These are phyloP conservation scores for Pseudomugil gertrudae DNA, from an alignment of 2,797 vertebrate species.

Conservation along the genomic window DNA sequence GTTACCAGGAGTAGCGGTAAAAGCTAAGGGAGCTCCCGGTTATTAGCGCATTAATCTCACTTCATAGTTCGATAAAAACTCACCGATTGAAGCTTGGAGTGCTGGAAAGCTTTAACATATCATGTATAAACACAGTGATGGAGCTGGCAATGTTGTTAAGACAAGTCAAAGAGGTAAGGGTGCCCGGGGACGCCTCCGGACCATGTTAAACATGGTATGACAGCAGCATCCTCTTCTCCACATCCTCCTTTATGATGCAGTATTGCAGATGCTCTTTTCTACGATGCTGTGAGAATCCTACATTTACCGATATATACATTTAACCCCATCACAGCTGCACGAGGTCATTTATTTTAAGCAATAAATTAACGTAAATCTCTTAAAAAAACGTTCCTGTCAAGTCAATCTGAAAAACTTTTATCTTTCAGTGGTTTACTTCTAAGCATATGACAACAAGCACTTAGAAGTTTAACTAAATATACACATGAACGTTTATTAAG, in stretches of 20 bases:
- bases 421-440: background rate
- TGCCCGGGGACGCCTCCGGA: conserved; percentile 12
- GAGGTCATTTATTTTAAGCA: background rate
- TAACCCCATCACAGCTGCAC: background rate
- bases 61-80: background rate
- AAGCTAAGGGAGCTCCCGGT: conserved; percentile 20
- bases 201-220: conserved; percentile 5
- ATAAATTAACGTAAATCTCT: background rate
- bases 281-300: background rate
- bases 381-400: background rate
- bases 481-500: background rate
- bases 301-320: background rate
- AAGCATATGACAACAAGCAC: no score
- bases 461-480: background rate
- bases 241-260: conserved; percentile 17
- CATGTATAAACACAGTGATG: background rate
- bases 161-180: conserved; percentile 15
- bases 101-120: background rate
- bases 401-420: background rate
- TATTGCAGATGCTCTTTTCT: conserved; percentile 1
- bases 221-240: conserved; percentile 25
- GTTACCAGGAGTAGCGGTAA: background rate
- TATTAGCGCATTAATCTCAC: background rate
- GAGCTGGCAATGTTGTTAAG: conserved; percentile 39
- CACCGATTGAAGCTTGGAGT: background rate